A percentile compares a stretch with the other conserved stretches of the same genome.
phyloP scores from a whole-genome alignment of 1,140 invertebrate species.

The Artemia franciscana region DNA sequence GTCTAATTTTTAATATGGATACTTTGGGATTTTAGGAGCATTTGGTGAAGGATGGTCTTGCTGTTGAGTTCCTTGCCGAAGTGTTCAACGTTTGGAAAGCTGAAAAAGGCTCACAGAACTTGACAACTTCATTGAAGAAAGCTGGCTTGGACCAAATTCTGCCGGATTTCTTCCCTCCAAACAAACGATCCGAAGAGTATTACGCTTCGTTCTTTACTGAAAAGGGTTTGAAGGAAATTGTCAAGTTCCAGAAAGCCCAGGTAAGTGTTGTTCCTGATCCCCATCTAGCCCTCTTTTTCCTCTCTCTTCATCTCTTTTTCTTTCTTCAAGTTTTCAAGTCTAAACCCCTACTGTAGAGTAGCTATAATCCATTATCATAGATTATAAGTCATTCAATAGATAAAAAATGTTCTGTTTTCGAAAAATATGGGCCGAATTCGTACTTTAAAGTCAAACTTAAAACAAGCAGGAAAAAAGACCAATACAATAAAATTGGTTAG shows the following conservation, averaged over 20 bases:
- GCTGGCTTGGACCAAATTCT: slow-evolving; percentile 74
- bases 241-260: slow-evolving; percentile 70
- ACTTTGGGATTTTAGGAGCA: slow-evolving; percentile 39
- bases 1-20: too few species aligned
- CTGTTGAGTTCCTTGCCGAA: slow-evolving; percentile 72
- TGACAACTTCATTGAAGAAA: slow-evolving; percentile 63
- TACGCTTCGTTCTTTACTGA: slow-evolving; percentile 61
- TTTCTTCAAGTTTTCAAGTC: neutral
- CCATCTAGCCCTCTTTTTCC: neutral
- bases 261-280: slow-evolving; percentile 12
- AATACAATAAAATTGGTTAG: too few species aligned
- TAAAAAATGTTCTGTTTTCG: neutral
- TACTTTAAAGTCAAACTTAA: too few species aligned
- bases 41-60: slow-evolving; percentile 79
- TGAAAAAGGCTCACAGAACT: slow-evolving; percentile 62
- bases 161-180: slow-evolving; percentile 76
- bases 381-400: too few species aligned
- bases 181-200: slow-evolving; percentile 70
- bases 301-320: neutral
- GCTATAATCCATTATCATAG: neutral
- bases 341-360: neutral
- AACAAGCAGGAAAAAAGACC: too few species aligned
- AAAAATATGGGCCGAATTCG: neutral
- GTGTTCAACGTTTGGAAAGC: slow-evolving; percentile 73
- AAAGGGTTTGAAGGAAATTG: slow-evolving; percentile 59